Evolutionary conservation across 1,140 invertebrate genomes (phyloP).

Genomic region (Zophobas atratus): DNA sequence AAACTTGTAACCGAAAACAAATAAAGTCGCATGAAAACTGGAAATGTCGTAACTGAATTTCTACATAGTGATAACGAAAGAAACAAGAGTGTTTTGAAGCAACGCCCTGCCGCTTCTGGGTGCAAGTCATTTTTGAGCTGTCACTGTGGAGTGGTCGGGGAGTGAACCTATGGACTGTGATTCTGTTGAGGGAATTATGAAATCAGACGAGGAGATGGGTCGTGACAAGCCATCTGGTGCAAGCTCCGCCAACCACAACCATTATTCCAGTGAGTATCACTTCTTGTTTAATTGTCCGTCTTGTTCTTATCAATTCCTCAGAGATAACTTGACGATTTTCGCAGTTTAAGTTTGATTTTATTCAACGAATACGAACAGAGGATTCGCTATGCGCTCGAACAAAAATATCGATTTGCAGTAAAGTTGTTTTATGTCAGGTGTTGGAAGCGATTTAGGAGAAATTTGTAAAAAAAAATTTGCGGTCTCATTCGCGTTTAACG

Average conservation of each 20-base stretch:
- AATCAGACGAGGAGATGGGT: constrained; percentile 57
- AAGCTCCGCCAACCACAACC: constrained; percentile 50
- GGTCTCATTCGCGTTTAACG: not conserved
- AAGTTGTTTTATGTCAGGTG: constrained; percentile 34
- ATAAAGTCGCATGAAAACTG: not conserved
- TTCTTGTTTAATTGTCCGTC: constrained; percentile 41
- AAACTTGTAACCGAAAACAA: constrained; percentile 18
- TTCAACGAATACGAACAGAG: constrained; percentile 3
- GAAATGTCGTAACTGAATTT: constrained; percentile 15
- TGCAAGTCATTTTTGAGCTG: constrained; percentile 34
- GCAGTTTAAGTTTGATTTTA: constrained; percentile 9
- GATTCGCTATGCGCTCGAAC: not conserved
- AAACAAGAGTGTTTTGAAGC: constrained; percentile 14
- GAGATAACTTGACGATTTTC: constrained; percentile 23
- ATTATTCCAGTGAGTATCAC: constrained; percentile 52
- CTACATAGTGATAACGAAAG: not conserved
- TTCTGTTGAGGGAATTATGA: constrained; percentile 48
- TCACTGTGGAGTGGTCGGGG: constrained; percentile 46
- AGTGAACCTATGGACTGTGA: constrained; percentile 46
- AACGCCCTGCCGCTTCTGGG: constrained; percentile 7
- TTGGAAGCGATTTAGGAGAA: constrained; percentile 19
- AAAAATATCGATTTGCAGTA: constrained; percentile 28
- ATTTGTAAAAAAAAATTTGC: constrained; percentile 33
- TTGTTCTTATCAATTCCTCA: constrained; percentile 30
- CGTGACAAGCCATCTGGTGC: constrained; percentile 54